Conservation (phyloP, 1,140 invertebrate genomes). For the Brachionus manjavacas region DNA sequence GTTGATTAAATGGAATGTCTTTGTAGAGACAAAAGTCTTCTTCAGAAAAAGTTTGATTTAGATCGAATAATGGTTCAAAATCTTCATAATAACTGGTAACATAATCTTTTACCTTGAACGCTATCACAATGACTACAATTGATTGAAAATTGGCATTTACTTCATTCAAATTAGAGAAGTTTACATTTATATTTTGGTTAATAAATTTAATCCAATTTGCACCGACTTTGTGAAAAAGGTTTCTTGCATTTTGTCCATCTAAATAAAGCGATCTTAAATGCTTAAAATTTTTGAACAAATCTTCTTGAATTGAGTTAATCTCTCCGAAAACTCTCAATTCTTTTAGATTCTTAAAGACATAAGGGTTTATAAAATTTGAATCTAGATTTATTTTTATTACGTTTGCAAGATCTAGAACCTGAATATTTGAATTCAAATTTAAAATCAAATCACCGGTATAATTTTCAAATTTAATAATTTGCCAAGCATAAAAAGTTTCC, state of each 20-base stretch:
- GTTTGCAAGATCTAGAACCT: not conserved
- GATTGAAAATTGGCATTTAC: not conserved
- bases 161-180: not conserved
- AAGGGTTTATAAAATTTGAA: not conserved
- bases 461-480: not conserved
- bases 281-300: not conserved
- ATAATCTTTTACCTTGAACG: not conserved
- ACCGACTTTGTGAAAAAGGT: not conserved
- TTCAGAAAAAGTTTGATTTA: not conserved
- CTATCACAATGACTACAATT: too few relatives aligned
- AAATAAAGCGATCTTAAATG: not conserved
- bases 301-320: not conserved
- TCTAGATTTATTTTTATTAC: not conserved
- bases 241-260: not conserved
- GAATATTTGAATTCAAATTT: not conserved
- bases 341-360: not conserved
- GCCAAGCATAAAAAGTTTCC: not conserved
- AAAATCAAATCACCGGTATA: not conserved
- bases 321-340: not conserved
- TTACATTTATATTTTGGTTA: not conserved
- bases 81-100: not conserved
- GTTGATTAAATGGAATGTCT: not conserved
- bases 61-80: not conserved
- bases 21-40: constrained; percentile 1
- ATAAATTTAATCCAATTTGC: not conserved